A percentile compares a stretch with the other conserved stretches of the same genome.
These are phyloP conservation scores for Liopterus haemorrhoidalis DNA, from an alignment of 2,888 invertebrate species.

Conservation along the genomic window DNA sequence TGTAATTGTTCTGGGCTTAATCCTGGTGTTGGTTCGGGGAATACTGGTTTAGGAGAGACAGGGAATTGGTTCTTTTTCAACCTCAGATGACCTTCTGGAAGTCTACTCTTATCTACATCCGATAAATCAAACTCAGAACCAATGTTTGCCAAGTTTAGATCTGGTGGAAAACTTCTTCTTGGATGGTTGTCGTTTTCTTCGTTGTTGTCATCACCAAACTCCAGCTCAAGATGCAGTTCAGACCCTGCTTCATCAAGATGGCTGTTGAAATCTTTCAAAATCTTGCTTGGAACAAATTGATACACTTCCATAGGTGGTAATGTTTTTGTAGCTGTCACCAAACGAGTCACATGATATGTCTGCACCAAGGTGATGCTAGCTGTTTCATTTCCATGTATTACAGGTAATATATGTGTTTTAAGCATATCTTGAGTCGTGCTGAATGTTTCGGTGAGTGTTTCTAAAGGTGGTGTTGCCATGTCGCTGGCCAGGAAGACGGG, in stretches of 20 bases:
- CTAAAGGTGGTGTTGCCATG: constrained; percentile 77
- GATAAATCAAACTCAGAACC: constrained; percentile 67
- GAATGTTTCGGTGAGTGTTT: constrained; percentile 85
- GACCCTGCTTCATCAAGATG: constrained; percentile 84
- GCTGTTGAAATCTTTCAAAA: constrained; percentile 82
- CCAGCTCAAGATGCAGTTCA: constrained; percentile 76
- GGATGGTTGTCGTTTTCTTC: constrained; percentile 50
- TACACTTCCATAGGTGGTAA: constrained; percentile 81
- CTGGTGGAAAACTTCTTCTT: constrained; percentile 54
- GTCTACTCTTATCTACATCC: constrained; percentile 61
- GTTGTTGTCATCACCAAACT: constrained; percentile 76
- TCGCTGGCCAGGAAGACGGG: constrained; percentile 70
- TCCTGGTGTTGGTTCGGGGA: constrained; percentile 45
- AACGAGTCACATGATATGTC: constrained; percentile 78
- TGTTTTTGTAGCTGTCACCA: constrained; percentile 87
- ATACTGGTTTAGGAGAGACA: constrained; percentile 34
- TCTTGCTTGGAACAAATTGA: constrained; percentile 80
- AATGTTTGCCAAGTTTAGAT: constrained; percentile 65
- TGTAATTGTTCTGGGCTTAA: constrained; percentile 67
- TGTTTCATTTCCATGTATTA: constrained; percentile 69
- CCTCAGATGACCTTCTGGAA: constrained; percentile 52
- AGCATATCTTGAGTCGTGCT: constrained; percentile 83
- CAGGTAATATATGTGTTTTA: constrained; percentile 83
- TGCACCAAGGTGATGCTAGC: constrained; percentile 77
- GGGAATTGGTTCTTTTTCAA: constrained; percentile 45